These are phyloP conservation scores for Rhipidura dahli DNA, from an alignment of 2,113 vertebrate species.

Conservation along the genomic window DNA sequence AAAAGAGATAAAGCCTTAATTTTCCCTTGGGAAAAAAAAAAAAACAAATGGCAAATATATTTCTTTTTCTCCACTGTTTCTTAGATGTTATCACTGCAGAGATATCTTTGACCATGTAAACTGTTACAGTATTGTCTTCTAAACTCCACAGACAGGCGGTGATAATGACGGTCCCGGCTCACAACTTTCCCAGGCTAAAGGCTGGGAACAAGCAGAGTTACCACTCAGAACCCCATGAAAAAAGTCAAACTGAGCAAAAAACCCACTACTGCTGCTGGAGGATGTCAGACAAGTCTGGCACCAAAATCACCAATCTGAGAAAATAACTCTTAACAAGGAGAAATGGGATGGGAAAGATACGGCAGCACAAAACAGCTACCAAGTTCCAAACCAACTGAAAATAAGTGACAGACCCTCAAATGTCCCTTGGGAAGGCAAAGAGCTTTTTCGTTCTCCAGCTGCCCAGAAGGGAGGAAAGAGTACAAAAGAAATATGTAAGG, in stretches of 20 bases:
- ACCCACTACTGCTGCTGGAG: accelerated
- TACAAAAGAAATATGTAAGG: not conserved
- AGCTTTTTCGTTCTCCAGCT: not conserved
- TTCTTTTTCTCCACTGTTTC: not conserved
- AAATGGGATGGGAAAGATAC: not conserved
- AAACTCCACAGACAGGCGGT: not conserved
- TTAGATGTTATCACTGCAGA: not conserved
- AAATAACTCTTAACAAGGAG: not conserved
- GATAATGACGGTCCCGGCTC: accelerated
- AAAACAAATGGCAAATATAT: not conserved
- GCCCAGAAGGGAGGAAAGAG: not conserved
- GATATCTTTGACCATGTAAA: slow-evolving; percentile 22
- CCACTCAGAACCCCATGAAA: not conserved
- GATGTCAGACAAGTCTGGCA: not conserved
- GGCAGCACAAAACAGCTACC: not conserved
- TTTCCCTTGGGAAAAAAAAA: not conserved
- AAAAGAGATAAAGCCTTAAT: not conserved
- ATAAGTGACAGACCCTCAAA: not conserved
- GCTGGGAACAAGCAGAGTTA: not conserved
- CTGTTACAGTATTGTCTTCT: not conserved
- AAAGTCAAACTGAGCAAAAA: not conserved
- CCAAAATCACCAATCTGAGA: not conserved
- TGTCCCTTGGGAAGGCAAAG: not conserved
- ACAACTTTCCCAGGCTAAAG: not conserved
- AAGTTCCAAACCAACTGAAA: not conserved